Conservation (phyloP, 2,797 vertebrate genomes). For the Gobio occitaniae region DNA sequence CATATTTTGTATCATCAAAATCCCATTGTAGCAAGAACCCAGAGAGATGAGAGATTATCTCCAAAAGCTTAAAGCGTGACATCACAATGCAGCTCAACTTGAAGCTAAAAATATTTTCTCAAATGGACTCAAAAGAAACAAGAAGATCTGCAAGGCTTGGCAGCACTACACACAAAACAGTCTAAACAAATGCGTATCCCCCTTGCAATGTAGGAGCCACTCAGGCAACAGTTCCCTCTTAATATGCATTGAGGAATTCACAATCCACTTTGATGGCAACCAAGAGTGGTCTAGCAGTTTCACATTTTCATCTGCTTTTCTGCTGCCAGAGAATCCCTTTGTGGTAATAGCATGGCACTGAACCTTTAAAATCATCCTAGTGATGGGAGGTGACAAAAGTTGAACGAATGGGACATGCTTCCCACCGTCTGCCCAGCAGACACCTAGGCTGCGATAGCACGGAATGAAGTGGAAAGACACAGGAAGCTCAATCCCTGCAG, state of each 20-base stretch:
- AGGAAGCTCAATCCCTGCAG: neutral
- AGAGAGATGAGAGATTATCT: slow-evolving; percentile 50
- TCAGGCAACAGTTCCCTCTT: slow-evolving; percentile 70
- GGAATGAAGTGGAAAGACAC: slow-evolving; percentile 42
- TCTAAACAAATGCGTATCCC: slow-evolving; percentile 71
- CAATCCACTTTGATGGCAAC: slow-evolving; percentile 66
- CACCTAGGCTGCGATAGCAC: slow-evolving; percentile 30
- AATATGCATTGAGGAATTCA: slow-evolving; percentile 69
- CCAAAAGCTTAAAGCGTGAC: slow-evolving; percentile 43
- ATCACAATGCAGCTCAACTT: slow-evolving; percentile 25
- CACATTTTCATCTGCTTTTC: slow-evolving; percentile 71
- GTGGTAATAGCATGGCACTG: slow-evolving; percentile 65
- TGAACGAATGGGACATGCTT: slow-evolving; percentile 58
- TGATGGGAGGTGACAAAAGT: slow-evolving; percentile 43
- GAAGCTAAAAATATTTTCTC: slow-evolving; percentile 55
- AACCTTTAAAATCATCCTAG: slow-evolving; percentile 70
- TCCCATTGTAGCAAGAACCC: slow-evolving; percentile 18
- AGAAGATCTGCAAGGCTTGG: slow-evolving; percentile 59
- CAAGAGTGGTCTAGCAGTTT: slow-evolving; percentile 73
- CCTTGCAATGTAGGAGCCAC: slow-evolving; percentile 38
- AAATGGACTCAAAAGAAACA: slow-evolving; percentile 33
- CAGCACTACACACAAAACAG: slow-evolving; percentile 63
- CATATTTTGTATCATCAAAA: slow-evolving; percentile 34
- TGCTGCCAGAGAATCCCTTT: slow-evolving; percentile 68
- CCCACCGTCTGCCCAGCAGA: slow-evolving; percentile 60